Base-by-base conservation (phyloP, 2,113 vertebrate species). In the Seriola aureovittata region DNA sequence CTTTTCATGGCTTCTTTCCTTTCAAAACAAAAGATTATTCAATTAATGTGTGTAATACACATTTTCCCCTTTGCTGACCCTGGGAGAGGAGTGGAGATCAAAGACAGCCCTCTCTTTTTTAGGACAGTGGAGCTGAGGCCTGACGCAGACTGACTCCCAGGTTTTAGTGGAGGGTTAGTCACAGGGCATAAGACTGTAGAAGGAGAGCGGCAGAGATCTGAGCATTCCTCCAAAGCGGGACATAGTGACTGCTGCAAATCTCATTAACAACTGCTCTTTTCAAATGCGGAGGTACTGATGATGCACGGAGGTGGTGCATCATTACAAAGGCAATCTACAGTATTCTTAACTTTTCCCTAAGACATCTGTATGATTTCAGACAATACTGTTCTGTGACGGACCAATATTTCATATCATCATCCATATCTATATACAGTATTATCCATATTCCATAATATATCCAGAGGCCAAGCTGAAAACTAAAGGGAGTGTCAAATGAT, bases 11-110 rank as follows among this genome's bases (percentile, higher is more conserved):
- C 88, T 85, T 94, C 90, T 91, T 92, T 91, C 87, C 87, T 95
- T 92, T 94, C 88, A 92, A 94, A 96, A 95, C 93, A 94, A 92
- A 88, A 90, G 89, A 93, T 95, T 94, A 96, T 94, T 94, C 85
- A 93, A 95, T 95, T 93, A 95, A 93, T 86, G 79, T 86, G 90
- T 89, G 91, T 85, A 91, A 91, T 84, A 91, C 78, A 92, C 78
- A 84, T 93, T 82, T 90, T 85, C 85, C 78, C 92, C 81, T 88
- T 82, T 80, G 80, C 88, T 94, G 92, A 93, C 92, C 92, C 82
- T 58, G 48, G 84, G 80, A 86, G 76, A 86, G 69, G 42, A 78
- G 34, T 1, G 63, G 68, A 87, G 91, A 93, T 94, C 88, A 93
- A 92, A 94, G 88, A 40, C 74, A 75, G 62, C 70, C 69, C 85